Conservation (phyloP, 2,113 vertebrate species). For the Macquaria australasica region DNA sequence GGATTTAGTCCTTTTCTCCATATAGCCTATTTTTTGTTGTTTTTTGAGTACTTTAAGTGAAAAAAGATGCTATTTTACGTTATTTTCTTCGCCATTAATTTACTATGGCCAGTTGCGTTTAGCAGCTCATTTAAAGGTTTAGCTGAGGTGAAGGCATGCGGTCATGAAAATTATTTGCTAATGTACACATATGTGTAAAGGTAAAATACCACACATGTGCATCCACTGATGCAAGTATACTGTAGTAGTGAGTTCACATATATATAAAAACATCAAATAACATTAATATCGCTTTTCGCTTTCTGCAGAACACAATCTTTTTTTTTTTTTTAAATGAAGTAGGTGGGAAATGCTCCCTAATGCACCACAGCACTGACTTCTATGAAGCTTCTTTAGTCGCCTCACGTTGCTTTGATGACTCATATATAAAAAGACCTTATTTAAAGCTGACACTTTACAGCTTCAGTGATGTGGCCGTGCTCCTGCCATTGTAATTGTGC, state of each 20-base stretch:
- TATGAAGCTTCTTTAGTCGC: not conserved
- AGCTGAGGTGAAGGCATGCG: no score
- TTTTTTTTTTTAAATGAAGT: not conserved
- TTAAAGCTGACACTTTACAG: slow-evolving; percentile 15
- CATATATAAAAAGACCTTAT: not conserved
- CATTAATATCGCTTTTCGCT: not conserved
- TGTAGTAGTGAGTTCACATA: not conserved
- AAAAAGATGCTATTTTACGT: no score
- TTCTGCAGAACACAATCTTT: not conserved
- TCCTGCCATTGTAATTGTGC: not conserved
- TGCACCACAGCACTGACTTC: not conserved
- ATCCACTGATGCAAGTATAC: not conserved
- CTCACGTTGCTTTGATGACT: not conserved
- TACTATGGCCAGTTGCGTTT: no score
- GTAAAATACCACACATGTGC: not conserved
- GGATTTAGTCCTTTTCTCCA: no score
- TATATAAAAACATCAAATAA: not conserved
- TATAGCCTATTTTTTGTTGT: no score
- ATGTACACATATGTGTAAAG: no score
- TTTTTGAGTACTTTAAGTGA: no score
- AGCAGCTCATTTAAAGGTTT: no score
- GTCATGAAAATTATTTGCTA: no score
- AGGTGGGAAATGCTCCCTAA: not conserved
- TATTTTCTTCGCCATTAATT: no score
- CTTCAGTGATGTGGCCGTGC: not conserved